Conservation (phyloP, 2,888 invertebrate species). For the Dolomedes plantarius region DNA sequence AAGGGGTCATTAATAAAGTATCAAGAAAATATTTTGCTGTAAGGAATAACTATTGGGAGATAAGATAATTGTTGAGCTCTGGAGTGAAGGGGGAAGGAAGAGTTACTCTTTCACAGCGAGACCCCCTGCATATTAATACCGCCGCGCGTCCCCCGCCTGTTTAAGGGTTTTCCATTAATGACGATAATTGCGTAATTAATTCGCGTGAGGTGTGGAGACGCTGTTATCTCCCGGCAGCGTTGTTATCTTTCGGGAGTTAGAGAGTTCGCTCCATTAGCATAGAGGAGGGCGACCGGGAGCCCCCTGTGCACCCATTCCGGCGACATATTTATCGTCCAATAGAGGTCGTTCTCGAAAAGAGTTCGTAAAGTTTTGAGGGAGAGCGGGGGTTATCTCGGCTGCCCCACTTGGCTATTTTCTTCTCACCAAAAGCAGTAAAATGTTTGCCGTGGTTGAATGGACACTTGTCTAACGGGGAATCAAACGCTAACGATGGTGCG, state of each 20-base stretch:
- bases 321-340: not conserved
- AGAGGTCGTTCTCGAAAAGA: not conserved
- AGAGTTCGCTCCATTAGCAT: not conserved
- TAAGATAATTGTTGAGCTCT: not conserved
- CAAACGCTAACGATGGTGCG: too few species aligned
- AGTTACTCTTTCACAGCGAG: not conserved
- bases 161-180: slow-evolving; percentile 6
- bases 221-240: not conserved
- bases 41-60: not conserved
- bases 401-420: too few species aligned
- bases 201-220: not conserved
- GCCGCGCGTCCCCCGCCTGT: not conserved
- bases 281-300: not conserved
- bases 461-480: too few species aligned
- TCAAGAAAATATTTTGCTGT: not conserved
- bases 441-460: too few species aligned
- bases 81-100: not conserved
- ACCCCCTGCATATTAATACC: not conserved
- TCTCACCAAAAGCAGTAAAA: too few species aligned
- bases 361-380: too few species aligned
- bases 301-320: not conserved
- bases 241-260: not conserved
- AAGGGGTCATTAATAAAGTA: not conserved
- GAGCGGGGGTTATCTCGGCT: too few species aligned
- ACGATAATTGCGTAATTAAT: slow-evolving; percentile 6